Base-by-base conservation (phyloP, 1,140 invertebrate genomes). In the Cyphomyrmex costatus region DNA sequence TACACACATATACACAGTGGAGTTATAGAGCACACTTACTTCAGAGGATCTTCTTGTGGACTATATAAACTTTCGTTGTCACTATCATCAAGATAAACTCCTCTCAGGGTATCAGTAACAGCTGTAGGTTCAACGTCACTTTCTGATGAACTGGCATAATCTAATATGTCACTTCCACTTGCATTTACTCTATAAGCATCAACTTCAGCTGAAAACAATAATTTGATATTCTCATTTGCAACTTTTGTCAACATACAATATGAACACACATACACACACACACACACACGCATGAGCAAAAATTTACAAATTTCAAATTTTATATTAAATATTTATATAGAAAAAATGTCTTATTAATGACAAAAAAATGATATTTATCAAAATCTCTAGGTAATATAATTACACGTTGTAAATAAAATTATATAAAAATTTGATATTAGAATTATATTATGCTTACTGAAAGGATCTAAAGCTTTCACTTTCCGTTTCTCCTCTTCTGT, bases 41-140 rank as follows among this genome's bases (percentile, higher is more conserved):
- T 98, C 30, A 98, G 95, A 10, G 96, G 95, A 95, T 98, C 97
- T 91, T 98, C 97, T 88, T 97, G 96, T 80, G 97, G 96, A 80
- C 97, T 97, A 90, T 98, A 97, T 19, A 97, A 96, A 94, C 97
- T 98, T 93, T 98, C 98, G 91, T 97, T 96, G 89, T 97, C 97
- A 8, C 96, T 97, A 90, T 97, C 97, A 89, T 97, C 97, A 24
- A 96, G 95, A 89, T 97, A 96, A 68, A 96, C 94, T 88, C 96
- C 96, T 88, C 95, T 95, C 93, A 97, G 96, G 0, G 97, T 96
- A 86, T 97, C 97, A 30, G 96, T 96, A 6, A 97, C 95, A 14
- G 96, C 95, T 2, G 96, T 95, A 5, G 96, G 94, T 93, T 97
- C 97, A 2, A 96, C 96, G 91, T 98, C 97, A 93, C 97, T 97